Conservation (phyloP, 2,113 vertebrate species). For the Onychostoma macrolepis region DNA sequence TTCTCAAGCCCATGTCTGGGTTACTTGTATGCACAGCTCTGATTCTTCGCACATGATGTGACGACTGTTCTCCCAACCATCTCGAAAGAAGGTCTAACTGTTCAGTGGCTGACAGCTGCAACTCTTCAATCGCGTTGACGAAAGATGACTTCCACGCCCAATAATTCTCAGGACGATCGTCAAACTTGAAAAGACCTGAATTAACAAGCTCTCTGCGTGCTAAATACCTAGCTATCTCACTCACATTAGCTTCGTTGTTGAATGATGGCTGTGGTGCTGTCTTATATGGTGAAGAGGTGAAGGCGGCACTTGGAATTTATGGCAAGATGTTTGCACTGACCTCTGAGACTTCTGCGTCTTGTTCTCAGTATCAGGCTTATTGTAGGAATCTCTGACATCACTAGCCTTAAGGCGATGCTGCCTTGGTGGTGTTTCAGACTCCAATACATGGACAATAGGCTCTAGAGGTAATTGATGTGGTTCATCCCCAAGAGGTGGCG, state of each 20-base stretch:
- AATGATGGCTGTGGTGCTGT: background rate
- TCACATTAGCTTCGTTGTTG: background rate
- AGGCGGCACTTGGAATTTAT: background rate
- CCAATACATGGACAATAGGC: background rate
- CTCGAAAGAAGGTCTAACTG: background rate
- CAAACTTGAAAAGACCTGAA: background rate
- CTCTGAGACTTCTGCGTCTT: background rate
- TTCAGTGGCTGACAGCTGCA: background rate
- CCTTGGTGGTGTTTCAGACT: background rate
- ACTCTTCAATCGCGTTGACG: background rate
- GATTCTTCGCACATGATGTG: background rate
- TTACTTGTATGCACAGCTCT: background rate
- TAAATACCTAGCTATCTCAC: background rate
- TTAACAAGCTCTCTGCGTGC: constrained; percentile 7
- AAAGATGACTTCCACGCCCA: constrained; percentile 15
- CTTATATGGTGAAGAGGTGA: background rate
- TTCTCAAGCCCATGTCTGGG: background rate
- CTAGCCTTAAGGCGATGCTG: background rate
- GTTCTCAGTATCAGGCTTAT: background rate
- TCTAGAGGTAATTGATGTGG: background rate
- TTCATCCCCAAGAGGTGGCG: background rate
- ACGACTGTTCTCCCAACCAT: background rate
- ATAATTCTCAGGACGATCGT: constrained; percentile 18
- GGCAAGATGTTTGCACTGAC: background rate
- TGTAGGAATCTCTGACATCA: background rate